These are phyloP conservation scores for Stomatorhinus ivindoensis DNA, from an alignment of 2,113 vertebrate species.

Conservation along the genomic window DNA sequence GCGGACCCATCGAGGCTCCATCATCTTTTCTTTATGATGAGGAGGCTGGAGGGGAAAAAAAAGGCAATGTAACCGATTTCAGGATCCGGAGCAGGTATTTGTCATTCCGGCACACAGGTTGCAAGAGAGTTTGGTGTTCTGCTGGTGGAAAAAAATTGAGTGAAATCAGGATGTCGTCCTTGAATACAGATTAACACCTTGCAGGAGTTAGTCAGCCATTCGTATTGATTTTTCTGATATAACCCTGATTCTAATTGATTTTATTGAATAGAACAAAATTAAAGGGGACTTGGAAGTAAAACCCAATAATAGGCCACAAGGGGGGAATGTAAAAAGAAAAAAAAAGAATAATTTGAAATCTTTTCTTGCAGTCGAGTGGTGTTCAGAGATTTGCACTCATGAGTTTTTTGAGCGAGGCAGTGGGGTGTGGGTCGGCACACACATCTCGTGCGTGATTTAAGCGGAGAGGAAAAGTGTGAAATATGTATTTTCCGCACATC, in stretches of 20 bases:
- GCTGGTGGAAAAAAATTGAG: background rate
- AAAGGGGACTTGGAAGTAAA: slow-evolving; percentile 16
- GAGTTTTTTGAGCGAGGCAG: background rate
- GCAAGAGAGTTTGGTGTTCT: background rate
- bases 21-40: slow-evolving; percentile 14
- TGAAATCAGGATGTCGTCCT: slow-evolving; percentile 21
- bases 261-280: slow-evolving; percentile 24
- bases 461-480: slow-evolving; percentile 31
- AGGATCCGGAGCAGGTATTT: slow-evolving; percentile 13
- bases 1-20: background rate
- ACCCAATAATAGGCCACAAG: slow-evolving; percentile 19
- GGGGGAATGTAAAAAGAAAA: slow-evolving; percentile 5
- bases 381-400: background rate
- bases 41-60: background rate
- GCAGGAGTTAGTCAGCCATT: slow-evolving; percentile 1
- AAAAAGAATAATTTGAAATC: background rate
- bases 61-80: slow-evolving; percentile 2
- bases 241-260: slow-evolving; percentile 32
- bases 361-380: background rate
- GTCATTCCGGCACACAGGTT: slow-evolving; percentile 12
- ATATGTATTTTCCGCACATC: slow-evolving; percentile 36
- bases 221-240: slow-evolving; percentile 17
- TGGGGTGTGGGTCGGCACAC: background rate
- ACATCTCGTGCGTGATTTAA: slow-evolving; percentile 27
- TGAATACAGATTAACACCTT: slow-evolving; percentile 30